Evolutionary conservation across 2,113 vertebrate species (phyloP).

Genomic region (Procavia capensis): DNA sequence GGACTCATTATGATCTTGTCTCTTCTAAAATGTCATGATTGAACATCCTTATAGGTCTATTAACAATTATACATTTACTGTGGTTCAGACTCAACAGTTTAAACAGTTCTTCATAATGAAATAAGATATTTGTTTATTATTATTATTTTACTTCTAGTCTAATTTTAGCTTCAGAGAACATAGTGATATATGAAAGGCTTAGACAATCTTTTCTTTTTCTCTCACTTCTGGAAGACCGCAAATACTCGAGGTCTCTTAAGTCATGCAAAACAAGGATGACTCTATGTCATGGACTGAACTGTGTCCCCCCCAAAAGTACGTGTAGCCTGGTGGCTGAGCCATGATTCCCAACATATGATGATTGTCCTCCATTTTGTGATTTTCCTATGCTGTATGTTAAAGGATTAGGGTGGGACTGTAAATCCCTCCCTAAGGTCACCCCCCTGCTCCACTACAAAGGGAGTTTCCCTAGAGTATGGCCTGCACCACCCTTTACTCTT

Average conservation of each 20-base stretch:
- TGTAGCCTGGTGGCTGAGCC: no score
- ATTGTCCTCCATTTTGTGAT: no score
- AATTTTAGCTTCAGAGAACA: constrained; percentile 91
- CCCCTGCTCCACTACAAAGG: no score
- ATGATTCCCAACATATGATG: no score
- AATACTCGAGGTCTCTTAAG: constrained; percentile 93
- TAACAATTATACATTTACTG: constrained; percentile 40
- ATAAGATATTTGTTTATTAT: not conserved
- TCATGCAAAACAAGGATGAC: constrained; percentile 92
- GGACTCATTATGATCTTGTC: not conserved
- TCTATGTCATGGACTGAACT: no score
- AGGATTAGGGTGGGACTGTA: no score
- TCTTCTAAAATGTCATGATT: constrained; percentile 18
- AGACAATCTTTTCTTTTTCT: constrained; percentile 88
- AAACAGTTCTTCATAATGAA: constrained; percentile 38
- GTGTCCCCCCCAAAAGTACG: no score
- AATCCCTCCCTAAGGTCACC: no score
- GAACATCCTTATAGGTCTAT: not conserved
- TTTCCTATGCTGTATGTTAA: no score
- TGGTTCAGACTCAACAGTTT: constrained; percentile 21
- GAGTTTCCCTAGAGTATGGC: no score
- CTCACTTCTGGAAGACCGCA: constrained; percentile 95
- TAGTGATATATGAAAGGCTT: constrained; percentile 89
- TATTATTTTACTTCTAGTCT: constrained; percentile 86
- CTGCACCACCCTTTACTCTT: no score